These are phyloP conservation scores for Perognathus longimembris DNA, from an alignment of 2,113 vertebrate genomes.

Conservation along the genomic window DNA sequence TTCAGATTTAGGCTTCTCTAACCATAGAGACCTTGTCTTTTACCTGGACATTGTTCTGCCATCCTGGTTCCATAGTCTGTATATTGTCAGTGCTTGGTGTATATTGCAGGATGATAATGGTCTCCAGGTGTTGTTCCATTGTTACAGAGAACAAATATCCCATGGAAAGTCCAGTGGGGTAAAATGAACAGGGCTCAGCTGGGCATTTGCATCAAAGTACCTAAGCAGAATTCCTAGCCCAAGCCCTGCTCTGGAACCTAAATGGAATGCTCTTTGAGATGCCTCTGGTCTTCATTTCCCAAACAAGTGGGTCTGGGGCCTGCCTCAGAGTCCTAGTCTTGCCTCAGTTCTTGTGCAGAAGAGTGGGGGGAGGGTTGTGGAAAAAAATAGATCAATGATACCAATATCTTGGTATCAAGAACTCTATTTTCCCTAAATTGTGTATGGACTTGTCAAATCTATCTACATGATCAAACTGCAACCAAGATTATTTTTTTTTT, in stretches of 20 bases:
- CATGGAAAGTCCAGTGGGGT: slow-evolving; percentile 60
- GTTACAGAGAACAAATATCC: slow-evolving; percentile 50
- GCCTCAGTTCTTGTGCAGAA: neutral
- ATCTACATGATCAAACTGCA: neutral
- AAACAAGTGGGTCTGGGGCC: slow-evolving; percentile 55
- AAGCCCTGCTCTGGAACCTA: slow-evolving; percentile 48
- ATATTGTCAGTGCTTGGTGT: neutral
- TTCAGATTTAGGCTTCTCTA: neutral
- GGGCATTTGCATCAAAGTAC: slow-evolving; percentile 70
- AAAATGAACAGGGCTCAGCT: slow-evolving; percentile 64
- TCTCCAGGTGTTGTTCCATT: slow-evolving; percentile 47
- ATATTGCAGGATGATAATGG: neutral
- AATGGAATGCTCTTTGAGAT: slow-evolving; percentile 59
- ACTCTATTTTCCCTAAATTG: neutral
- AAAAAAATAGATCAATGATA: neutral
- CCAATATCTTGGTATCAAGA: neutral
- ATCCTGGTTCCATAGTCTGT: neutral
- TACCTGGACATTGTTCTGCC: neutral
- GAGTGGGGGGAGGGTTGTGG: neutral
- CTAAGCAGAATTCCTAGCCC: slow-evolving; percentile 68
- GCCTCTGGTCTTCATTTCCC: slow-evolving; percentile 75
- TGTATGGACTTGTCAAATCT: slow-evolving; percentile 32
- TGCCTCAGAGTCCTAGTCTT: neutral
- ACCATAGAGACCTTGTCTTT: neutral
- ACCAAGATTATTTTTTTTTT: neutral